phyloP scores from a whole-genome alignment of 2,113 vertebrate species.

The Phyllostomus hastatus region DNA sequence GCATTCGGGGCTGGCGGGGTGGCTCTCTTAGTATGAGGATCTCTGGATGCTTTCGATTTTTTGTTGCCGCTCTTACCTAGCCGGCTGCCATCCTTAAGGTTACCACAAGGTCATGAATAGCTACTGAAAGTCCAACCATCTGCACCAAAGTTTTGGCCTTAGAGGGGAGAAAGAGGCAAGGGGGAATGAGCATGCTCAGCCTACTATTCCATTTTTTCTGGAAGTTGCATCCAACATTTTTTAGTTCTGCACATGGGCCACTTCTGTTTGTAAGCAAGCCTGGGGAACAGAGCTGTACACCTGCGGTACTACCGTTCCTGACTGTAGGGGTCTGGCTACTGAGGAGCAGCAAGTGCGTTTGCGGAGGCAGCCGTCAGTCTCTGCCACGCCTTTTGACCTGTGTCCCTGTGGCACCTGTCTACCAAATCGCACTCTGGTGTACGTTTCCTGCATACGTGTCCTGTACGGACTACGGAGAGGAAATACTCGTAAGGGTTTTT shows the following conservation, averaged over 20 bases:
- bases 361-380: background rate
- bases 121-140: background rate
- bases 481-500: background rate
- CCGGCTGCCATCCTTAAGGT: background rate
- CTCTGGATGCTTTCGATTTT: background rate
- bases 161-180: background rate
- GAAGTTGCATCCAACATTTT: background rate
- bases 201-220: background rate
- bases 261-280: background rate
- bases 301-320: background rate
- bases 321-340: background rate
- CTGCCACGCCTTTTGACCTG: background rate
- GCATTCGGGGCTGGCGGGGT: background rate
- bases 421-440: background rate
- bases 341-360: background rate
- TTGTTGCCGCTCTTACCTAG: background rate
- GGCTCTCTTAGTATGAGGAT: background rate
- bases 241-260: background rate
- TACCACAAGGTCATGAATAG: background rate
- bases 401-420: background rate
- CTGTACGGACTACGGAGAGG: background rate
- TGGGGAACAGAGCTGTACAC: background rate
- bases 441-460: accelerated
- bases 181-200: background rate
- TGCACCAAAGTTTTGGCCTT: background rate